Evolutionary conservation across 2,113 vertebrate species (phyloP), one percentile per base, ranked within the genome.

Genomic region (Peucedramus taeniatus): DNA sequence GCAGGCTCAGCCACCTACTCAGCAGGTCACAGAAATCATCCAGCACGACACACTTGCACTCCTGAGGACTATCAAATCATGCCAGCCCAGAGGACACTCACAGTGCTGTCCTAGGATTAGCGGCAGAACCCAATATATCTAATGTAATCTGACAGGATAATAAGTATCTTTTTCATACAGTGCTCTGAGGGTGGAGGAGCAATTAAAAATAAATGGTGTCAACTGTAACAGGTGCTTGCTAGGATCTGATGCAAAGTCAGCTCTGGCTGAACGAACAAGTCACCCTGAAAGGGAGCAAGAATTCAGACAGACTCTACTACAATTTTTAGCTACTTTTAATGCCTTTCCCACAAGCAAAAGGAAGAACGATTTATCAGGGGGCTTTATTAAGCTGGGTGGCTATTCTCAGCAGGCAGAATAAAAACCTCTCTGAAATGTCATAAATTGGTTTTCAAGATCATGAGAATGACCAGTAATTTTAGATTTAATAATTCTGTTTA

Each of bases 201-300:
- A 78, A 92, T 87, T 82, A 87, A 92, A 93, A 82, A 78, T 75
- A 87, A 93, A 89, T 39, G 37, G 74, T 96, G 81, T 68, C 69
- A 65, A 65, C 31, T 76, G 81, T 60, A 89, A 79, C 30, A 91
- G 39, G 44, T 91, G 40, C 64, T 95, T 51, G 37, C 40, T 40
- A 54, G 61, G 45, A 71, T 68, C 57, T 40, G 37, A 78, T 30
- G n/a, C 51, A 91, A 88, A 83, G 74, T 78, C 82, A 82, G 89
- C 74, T 50, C 57, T 40, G 65, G 24, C 23, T 61, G 81, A 91
- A 91, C 0, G 2, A 59, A 78, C 19, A 87, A 79, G 87, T 71
- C 70, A 82, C 68, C 12, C 70, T 76, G 57, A 91, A 91, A 84
- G 0, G 10, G 2, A 82, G 22, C n/a, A 72, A 13, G 45, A 79